A percentile compares a stretch with the other conserved stretches of the same genome.
phyloP scores from a whole-genome alignment of 2,888 invertebrate species.

The Mechanitis messenoides region DNA sequence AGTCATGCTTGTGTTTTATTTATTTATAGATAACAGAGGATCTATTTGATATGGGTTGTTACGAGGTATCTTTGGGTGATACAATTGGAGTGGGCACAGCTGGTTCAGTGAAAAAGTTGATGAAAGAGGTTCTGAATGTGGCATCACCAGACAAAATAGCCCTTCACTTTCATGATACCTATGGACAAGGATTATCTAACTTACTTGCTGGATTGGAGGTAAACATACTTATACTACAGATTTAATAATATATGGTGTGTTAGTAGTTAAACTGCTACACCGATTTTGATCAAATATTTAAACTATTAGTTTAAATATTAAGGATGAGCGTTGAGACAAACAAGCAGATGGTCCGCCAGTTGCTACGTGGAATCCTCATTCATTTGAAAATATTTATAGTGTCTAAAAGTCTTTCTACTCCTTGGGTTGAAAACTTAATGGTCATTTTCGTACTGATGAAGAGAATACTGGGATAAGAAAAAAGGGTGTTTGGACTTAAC shows the following conservation, averaged over 20 bases:
- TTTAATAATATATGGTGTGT: not conserved
- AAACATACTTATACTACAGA: slow-evolving; percentile 15
- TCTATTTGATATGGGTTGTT: slow-evolving; percentile 91
- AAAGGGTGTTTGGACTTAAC: too few species aligned
- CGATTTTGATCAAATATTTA: too few species aligned
- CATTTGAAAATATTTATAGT: too few species aligned
- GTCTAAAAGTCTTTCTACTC: too few species aligned
- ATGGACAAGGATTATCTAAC: slow-evolving; percentile 96
- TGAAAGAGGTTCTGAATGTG: slow-evolving; percentile 83
- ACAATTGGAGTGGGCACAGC: slow-evolving; percentile 98
- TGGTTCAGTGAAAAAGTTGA: slow-evolving; percentile 83
- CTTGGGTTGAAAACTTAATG: too few species aligned
- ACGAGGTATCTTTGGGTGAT: slow-evolving; percentile 97
- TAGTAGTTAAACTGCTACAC: too few species aligned
- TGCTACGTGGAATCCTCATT: too few species aligned
- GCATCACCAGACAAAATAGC: slow-evolving; percentile 84
- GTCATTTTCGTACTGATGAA: too few species aligned
- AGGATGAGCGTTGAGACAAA: too few species aligned
- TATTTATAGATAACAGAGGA: slow-evolving; percentile 74
- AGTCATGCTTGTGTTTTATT: not conserved
- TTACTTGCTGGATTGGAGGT: slow-evolving; percentile 93
- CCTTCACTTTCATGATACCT: slow-evolving; percentile 98
- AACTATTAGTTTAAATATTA: too few species aligned
- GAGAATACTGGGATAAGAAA: too few species aligned
- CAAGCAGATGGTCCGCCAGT: too few species aligned